Evolutionary conservation across 1,140 invertebrate species (phyloP).

Genomic region (Hestina assimilis): DNA sequence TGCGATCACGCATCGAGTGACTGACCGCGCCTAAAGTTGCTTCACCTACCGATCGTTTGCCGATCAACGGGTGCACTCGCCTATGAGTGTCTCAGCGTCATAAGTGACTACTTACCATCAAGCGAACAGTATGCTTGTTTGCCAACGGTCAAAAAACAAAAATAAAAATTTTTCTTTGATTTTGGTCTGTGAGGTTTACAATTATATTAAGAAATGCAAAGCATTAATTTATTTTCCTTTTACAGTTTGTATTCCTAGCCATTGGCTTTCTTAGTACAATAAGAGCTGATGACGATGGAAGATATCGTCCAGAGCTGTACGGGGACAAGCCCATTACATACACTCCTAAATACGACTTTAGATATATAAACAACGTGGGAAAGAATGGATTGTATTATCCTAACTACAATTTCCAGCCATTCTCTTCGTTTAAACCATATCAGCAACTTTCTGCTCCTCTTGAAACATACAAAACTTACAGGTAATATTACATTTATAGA

Average conservation of each 20-base stretch:
- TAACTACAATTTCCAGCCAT: conserved; percentile 28
- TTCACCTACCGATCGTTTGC: no score
- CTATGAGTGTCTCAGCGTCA: no score
- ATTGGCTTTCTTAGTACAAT: conserved; percentile 33
- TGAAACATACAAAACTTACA: conserved; percentile 20
- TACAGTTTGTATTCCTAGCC: conserved; percentile 45
- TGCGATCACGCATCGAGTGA: no score
- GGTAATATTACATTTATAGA: conserved; percentile 22
- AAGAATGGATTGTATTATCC: conserved; percentile 35
- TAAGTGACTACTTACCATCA: no score
- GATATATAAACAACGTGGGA: conserved; percentile 32
- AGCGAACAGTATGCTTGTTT: no score
- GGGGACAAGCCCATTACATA: conserved; percentile 40
- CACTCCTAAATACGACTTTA: conserved; percentile 32
- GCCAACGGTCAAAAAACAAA: no score
- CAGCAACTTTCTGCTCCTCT: conserved; percentile 38
- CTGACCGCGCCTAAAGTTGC: no score
- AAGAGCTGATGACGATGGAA: conserved; percentile 56
- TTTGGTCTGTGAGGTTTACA: no score
- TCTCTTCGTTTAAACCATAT: conserved; percentile 33
- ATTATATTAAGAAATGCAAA: background rate
- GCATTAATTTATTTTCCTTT: conserved; percentile 8
- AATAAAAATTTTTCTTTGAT: no score
- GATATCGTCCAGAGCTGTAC: conserved; percentile 59
- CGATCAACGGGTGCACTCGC: no score